Evolutionary conservation across 2,113 vertebrate genomes (phyloP).

Genomic region (Podocnemis expansa): DNA sequence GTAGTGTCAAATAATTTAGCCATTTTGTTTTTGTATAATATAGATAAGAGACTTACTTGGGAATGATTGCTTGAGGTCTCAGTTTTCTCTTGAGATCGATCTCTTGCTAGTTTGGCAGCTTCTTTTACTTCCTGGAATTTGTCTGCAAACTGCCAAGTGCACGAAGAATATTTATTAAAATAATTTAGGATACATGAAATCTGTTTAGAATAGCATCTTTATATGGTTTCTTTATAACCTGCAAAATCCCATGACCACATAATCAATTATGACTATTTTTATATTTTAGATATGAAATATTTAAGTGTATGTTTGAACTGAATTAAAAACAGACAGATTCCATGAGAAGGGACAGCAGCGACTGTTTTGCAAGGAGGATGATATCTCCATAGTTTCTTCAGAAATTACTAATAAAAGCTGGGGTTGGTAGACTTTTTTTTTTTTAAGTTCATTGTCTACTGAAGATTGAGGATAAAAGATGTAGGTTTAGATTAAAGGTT

Average conservation of each 20-base stretch:
- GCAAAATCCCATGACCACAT: neutral
- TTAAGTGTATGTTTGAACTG: neutral
- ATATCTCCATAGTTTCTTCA: neutral
- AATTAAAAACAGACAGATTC: neutral
- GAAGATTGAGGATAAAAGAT: neutral
- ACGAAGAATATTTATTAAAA: neutral
- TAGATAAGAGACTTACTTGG: conserved; percentile 80
- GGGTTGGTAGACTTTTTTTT: neutral
- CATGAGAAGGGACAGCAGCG: neutral
- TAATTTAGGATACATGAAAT: neutral
- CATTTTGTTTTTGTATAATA: neutral
- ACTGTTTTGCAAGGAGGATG: neutral
- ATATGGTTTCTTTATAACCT: neutral
- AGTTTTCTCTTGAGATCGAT: conserved; percentile 94
- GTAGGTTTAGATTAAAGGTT: neutral
- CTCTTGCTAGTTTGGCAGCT: conserved; percentile 90
- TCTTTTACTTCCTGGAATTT: conserved; percentile 98
- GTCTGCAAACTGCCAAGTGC: conserved; percentile 91
- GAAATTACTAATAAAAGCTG: neutral
- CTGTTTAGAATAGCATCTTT: neutral
- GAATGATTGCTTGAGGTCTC: conserved; percentile 93
- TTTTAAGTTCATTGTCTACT: neutral
- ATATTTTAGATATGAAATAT: neutral
- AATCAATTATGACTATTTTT: neutral
- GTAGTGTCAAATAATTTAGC: conserved; percentile 16